phyloP scores from a whole-genome alignment of 64 coral and sea anemone genomes.

The Porites lutea region DNA sequence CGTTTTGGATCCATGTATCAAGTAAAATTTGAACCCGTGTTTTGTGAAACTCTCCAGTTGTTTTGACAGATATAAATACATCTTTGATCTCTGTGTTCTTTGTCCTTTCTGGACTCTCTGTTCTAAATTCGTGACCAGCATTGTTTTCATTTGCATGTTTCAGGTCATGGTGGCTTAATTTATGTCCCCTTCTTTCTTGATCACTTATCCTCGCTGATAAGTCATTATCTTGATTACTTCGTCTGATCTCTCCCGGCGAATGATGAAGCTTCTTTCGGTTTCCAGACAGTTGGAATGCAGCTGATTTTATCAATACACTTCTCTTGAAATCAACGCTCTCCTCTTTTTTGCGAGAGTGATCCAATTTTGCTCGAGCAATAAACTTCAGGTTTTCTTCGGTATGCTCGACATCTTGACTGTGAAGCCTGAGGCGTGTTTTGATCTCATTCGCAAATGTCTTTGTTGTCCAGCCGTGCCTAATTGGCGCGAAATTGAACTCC shows the following conservation, averaged over 20 bases:
- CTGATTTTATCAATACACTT: constrained; percentile 17
- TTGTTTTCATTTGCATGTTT: background rate
- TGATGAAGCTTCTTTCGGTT: background rate
- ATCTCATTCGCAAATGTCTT: background rate
- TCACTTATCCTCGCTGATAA: constrained; percentile 13
- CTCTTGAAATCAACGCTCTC: background rate
- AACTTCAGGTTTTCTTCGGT: constrained; percentile 9
- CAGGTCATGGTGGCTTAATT: background rate
- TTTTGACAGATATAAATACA: constrained; percentile 89
- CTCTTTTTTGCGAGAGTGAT: background rate
- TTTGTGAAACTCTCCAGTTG: constrained; percentile 65
- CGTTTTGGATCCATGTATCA: constrained; percentile 73
- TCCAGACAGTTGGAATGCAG: background rate
- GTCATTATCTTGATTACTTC: constrained; percentile 22
- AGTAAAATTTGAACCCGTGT: constrained; percentile 53
- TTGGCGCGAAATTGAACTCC: constrained; percentile 58
- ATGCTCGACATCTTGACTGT: constrained; percentile 27
- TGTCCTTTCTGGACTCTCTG: background rate
- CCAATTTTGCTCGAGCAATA: constrained; percentile 16
- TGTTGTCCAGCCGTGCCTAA: background rate
- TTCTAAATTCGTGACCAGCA: background rate
- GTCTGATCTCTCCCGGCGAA: background rate
- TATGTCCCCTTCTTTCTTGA: background rate
- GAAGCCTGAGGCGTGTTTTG: constrained; percentile 6
- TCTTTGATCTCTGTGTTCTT: constrained; percentile 55